Conservation (phyloP, 2,113 vertebrate species). For the Lampris megalopsis region DNA sequence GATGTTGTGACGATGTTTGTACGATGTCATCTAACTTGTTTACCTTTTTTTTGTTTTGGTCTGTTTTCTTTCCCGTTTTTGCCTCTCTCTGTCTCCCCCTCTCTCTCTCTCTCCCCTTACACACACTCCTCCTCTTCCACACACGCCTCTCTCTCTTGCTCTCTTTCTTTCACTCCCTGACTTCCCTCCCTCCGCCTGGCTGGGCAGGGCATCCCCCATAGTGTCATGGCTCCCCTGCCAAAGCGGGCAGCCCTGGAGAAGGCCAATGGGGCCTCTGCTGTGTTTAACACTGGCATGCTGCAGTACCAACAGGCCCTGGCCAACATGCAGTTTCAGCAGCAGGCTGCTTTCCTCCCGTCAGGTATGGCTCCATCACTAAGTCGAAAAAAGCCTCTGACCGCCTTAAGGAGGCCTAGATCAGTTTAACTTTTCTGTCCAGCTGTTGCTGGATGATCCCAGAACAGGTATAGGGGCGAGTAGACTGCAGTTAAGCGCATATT, state of each 20-base stretch:
- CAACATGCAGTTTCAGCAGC: slow-evolving; percentile 99
- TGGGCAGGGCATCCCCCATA: slow-evolving; percentile 97
- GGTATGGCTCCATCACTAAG: slow-evolving; percentile 89
- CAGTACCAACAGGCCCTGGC: slow-evolving; percentile 99
- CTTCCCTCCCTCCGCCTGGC: slow-evolving; percentile 75
- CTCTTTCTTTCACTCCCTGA: slow-evolving; percentile 30
- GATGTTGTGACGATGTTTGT: slow-evolving; percentile 67
- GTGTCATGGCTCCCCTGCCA: slow-evolving; percentile 97
- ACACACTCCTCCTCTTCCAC: slow-evolving; percentile 44
- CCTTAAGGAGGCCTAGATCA: slow-evolving; percentile 58
- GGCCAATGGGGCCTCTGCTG: slow-evolving; percentile 96
- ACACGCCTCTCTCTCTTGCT: slow-evolving; percentile 51
- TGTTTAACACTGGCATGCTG: slow-evolving; percentile 99
- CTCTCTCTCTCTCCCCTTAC: neutral
- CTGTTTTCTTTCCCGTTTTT: slow-evolving; percentile 75
- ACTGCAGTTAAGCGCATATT: slow-evolving; percentile 27
- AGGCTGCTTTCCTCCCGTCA: slow-evolving; percentile 98
- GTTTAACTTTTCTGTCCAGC: slow-evolving; percentile 60
- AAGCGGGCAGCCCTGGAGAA: slow-evolving; percentile 99
- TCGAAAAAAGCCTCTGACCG: slow-evolving; percentile 49
- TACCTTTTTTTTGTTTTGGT: slow-evolving; percentile 76
- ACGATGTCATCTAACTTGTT: slow-evolving; percentile 77
- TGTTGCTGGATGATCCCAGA: slow-evolving; percentile 17
- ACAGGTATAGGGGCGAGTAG: slow-evolving; percentile 1
- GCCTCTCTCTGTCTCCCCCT: slow-evolving; percentile 67